phyloP scores from a whole-genome alignment of 2,797 vertebrate genomes.

The Coregonus ussuriensis region DNA sequence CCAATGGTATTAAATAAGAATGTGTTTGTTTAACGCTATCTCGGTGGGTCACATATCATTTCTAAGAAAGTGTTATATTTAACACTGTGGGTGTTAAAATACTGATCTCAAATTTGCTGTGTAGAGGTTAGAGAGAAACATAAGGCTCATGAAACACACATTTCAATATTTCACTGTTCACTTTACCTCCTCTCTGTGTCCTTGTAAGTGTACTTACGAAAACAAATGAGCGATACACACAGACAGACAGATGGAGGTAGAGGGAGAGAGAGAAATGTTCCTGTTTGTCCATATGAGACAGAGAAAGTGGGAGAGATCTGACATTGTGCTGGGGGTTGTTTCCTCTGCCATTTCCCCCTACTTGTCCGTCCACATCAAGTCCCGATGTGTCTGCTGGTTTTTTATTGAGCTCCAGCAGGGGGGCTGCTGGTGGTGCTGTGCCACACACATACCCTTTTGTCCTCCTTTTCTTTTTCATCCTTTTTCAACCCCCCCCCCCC shows the following conservation, averaged over 20 bases:
- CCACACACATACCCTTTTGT: not conserved
- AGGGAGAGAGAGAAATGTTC: slow-evolving; percentile 3
- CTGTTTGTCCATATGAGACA: slow-evolving; percentile 11
- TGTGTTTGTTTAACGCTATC: too few species aligned
- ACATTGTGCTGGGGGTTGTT: slow-evolving; percentile 66
- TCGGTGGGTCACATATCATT: too few species aligned
- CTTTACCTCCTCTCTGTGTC: not conserved
- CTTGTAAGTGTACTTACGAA: not conserved
- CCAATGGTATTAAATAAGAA: too few species aligned
- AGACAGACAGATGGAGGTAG: not conserved
- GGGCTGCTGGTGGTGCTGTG: slow-evolving; percentile 41
- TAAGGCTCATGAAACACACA: not conserved
- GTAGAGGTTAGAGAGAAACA: not conserved
- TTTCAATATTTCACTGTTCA: not conserved
- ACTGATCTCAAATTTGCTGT: too few species aligned
- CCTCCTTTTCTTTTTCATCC: not conserved
- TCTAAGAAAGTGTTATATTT: too few species aligned
- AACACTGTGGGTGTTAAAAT: too few species aligned
- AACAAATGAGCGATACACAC: not conserved
- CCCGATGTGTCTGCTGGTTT: slow-evolving; percentile 60
- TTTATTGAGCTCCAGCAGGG: slow-evolving; percentile 45
- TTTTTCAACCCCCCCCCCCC: not conserved
- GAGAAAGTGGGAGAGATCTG: slow-evolving; percentile 56
- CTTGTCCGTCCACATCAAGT: slow-evolving; percentile 65
- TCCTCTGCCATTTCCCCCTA: slow-evolving; percentile 40